These are phyloP conservation scores for Pseudochaenichthys georgianus DNA, from an alignment of 2,797 vertebrate genomes.

Conservation along the genomic window DNA sequence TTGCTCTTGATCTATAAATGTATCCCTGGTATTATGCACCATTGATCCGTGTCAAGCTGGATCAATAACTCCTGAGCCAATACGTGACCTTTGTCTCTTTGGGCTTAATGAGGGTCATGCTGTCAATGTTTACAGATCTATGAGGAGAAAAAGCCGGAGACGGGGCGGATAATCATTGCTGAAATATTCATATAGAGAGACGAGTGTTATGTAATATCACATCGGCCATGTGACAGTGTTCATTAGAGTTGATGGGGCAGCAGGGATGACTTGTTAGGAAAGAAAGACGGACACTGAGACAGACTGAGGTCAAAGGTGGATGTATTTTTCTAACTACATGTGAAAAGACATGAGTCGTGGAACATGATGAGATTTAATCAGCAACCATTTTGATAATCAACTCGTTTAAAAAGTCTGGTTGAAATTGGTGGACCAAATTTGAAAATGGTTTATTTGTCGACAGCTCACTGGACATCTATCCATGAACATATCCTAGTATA, in stretches of 20 bases:
- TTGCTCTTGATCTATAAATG: slow-evolving; percentile 29
- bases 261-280: slow-evolving; percentile 7
- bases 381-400: not conserved
- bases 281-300: slow-evolving; percentile 11
- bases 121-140: slow-evolving; percentile 46
- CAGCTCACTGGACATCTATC: not conserved
- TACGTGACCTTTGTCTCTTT: slow-evolving; percentile 60
- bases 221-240: slow-evolving; percentile 58
- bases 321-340: not conserved
- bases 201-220: slow-evolving; percentile 44
- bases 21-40: slow-evolving; percentile 7
- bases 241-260: slow-evolving; percentile 47
- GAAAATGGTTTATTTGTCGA: not conserved
- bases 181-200: slow-evolving; percentile 45
- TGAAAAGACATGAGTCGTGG: not conserved
- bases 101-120: slow-evolving; percentile 56
- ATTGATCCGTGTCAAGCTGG: slow-evolving; percentile 38
- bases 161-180: slow-evolving; percentile 22
- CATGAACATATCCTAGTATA: not conserved
- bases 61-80: slow-evolving; percentile 42
- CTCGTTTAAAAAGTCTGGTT: too few species aligned
- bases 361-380: not conserved
- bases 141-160: slow-evolving; percentile 17
- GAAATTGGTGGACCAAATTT: too few species aligned
- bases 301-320: not conserved